Base-by-base conservation (phyloP, 2,113 vertebrate species). In the Siniperca chuatsi region DNA sequence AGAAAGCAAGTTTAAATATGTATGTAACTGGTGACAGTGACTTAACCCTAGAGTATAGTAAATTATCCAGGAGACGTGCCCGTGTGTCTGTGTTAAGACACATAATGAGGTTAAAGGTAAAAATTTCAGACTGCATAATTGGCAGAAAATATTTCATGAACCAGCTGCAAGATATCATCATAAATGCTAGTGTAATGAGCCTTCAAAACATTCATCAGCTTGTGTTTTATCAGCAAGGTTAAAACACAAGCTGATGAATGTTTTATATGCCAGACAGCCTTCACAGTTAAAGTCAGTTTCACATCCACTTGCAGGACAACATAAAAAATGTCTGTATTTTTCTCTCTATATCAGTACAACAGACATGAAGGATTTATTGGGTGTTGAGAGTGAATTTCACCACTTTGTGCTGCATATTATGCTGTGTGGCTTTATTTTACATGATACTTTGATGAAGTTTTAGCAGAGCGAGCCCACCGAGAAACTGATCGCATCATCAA, bases 401-500 rank as follows among this genome's bases (percentile, higher is more conserved):
- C 9, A 1, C 40, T 58, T 37, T 46, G 10, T 57, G 20, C 40
- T 71, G 35, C 9, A 35, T 21, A n/a, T 58, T 35, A 33, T 18
- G 4, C 48, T 62, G 33, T 13, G 6, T 15, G 25, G 18, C 2
- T 54, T 67, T 61, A 29, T 68, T 55, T 75, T n/a, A 25, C 25
- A 74, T 8, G 44, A 61, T 42, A 5, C 44, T 68, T n/a, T 74
- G 33, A 74, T 44, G 0, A 76, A 37, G 52, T 60, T 71, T 77
- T 20, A 52, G 54, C 66, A 48, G n/a, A 46, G 62, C 66, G 46
- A 73, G 61, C 60, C 57, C 7, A 64, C 68, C 2, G 4, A 54
- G 72, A 72, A 48, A 48, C 80, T 50, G 21, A 52, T 73, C 20
- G 4, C 46, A 68, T 57, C 78, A 81, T 81, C 74, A 75, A 52